phyloP scores from a whole-genome alignment of 2,888 invertebrate genomes.

The Leptopilina drosophilae region DNA sequence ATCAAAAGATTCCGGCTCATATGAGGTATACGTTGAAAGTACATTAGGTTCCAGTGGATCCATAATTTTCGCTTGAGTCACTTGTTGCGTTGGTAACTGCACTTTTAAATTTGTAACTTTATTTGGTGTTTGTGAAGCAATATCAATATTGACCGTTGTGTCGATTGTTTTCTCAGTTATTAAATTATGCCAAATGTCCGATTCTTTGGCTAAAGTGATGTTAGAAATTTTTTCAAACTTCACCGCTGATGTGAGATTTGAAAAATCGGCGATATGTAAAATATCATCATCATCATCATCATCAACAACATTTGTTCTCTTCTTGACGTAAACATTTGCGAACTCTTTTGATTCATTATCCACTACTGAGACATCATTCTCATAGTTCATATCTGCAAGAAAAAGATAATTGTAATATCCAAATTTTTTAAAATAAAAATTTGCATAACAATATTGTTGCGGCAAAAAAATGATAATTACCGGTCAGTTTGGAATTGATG shows the following conservation, averaged over 20 bases:
- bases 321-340: slow-evolving; percentile 44
- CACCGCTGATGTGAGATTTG: not conserved
- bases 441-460: not conserved
- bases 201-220: not conserved
- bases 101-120: slow-evolving; percentile 46
- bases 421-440: slow-evolving; percentile 21
- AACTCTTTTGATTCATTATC: slow-evolving; percentile 54
- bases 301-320: slow-evolving; percentile 20
- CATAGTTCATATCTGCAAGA: slow-evolving; percentile 67
- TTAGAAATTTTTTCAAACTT: not conserved
- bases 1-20: slow-evolving; percentile 69
- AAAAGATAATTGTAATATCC: no score
- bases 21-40: slow-evolving; percentile 64
- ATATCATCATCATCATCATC: slow-evolving; percentile 9
- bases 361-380: slow-evolving; percentile 66
- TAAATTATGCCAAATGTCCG: slow-evolving; percentile 12
- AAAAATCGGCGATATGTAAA: not conserved
- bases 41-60: slow-evolving; percentile 60
- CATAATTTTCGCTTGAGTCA: slow-evolving; percentile 46
- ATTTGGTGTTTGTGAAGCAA: slow-evolving; percentile 44
- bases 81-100: slow-evolving; percentile 42
- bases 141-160: slow-evolving; percentile 44
- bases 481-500: slow-evolving; percentile 44
- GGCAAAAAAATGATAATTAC: slow-evolving; percentile 13
- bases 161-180: slow-evolving; percentile 7